Base-by-base conservation (phyloP, 2,888 invertebrate genomes). In the Malthinus seriepunctatus region DNA sequence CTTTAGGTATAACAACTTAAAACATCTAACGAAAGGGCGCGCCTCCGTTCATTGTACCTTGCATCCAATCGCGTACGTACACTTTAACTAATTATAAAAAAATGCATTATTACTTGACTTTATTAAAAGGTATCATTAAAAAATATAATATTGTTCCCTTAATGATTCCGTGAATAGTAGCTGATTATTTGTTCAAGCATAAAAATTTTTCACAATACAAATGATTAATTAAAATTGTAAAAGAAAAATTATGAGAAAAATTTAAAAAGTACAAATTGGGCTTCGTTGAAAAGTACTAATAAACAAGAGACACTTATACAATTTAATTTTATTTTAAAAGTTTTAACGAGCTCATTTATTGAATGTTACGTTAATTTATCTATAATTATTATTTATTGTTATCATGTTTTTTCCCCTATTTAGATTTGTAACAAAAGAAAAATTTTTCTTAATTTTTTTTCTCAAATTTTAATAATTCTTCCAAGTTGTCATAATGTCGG, bases 401-500 rank as follows among this genome's bases (percentile, higher is more conserved):
- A 14, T 9, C 4, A 14, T 11, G 39, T 11, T 15, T n/a, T 8
- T 39, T 15, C 15, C 9, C 15, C 15, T 9, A 39, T 39, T 39
- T 12, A 11, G 3, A 37, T 6, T 11, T 10, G 6, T 37, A 11
- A 11, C 9, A 10, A 10, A 7, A 11, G 12, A 10, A 10, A 1
- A 37, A 37, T 49, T 37, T 49, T 8, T 31, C 34, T 35, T 23
- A 34, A 34, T 9, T 23, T 45, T 45, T 1, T 8, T 32, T 47
- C 3, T 11, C 8, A 32, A 34, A 14, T 15, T 37, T 57, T 52
- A 56, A 58, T 62, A 60, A 58, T 60, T 60, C 39, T 53, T 50
- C 42, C 54, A 51, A 60, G 62, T 57, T 62, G 62, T 63, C 63
- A 60, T 60, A 57, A 52, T 60, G 57, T 53, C 33, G 51, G 54